Conservation (phyloP, 2,888 invertebrate species). For the Acanthoscelides obtectus region DNA sequence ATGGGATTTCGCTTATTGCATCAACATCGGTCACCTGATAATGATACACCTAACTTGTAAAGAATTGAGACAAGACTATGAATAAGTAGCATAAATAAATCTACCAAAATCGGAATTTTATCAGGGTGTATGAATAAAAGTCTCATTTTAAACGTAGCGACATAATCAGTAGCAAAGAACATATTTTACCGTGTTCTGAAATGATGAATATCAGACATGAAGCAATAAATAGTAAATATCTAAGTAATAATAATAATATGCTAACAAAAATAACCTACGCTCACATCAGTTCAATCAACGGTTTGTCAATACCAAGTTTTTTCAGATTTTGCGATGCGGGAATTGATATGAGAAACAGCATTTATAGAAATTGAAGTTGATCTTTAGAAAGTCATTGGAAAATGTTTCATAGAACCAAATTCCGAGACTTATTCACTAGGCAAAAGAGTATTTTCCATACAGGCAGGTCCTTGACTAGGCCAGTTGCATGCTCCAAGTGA, state of each 20-base stretch:
- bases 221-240: background rate
- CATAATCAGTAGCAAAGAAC: background rate
- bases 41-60: no score
- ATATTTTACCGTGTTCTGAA: background rate
- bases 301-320: background rate
- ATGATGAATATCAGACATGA: background rate
- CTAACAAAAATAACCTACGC: background rate
- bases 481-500: slow-evolving; percentile 75
- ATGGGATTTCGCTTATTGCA: no score
- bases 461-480: slow-evolving; percentile 76
- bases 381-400: background rate
- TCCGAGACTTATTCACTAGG: slow-evolving; percentile 34
- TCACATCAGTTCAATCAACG: background rate
- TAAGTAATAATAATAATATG: background rate
- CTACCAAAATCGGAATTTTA: no score
- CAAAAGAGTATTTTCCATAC: slow-evolving; percentile 61
- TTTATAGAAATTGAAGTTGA: background rate
- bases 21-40: no score
- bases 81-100: no score
- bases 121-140: no score
- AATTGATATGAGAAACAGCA: no score
- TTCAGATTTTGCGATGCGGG: background rate
- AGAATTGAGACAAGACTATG: no score
- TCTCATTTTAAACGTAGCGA: no score
- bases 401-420: background rate